These are phyloP conservation scores for Tetraneura akinire DNA, from an alignment of 1,140 invertebrate species.

Conservation along the genomic window DNA sequence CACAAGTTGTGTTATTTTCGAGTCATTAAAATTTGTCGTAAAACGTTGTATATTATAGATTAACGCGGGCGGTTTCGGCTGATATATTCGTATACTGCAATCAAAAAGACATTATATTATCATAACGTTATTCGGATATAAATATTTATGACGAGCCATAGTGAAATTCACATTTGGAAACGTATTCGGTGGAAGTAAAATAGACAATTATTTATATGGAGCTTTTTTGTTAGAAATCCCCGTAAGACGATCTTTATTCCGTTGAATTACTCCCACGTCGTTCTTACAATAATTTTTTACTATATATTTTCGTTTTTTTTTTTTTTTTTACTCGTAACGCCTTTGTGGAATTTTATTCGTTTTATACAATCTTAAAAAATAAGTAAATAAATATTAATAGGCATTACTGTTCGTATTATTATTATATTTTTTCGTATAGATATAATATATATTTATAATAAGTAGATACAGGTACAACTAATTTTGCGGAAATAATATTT, in stretches of 20 bases:
- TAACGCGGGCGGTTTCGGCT: not conserved
- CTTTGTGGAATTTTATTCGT: not conserved
- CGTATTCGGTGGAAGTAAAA: not conserved
- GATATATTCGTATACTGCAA: not conserved
- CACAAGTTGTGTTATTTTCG: not conserved
- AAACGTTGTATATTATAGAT: constrained; percentile 11
- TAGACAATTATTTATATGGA: not conserved
- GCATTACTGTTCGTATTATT: no score
- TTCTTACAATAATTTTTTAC: no score
- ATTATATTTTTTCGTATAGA: not conserved
- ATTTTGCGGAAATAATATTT: constrained; percentile 4
- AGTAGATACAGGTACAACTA: no score
- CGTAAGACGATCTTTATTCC: constrained; percentile 34
- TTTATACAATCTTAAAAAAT: not conserved
- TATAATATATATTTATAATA: not conserved
- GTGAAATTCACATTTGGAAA: no score
- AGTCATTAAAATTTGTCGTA: constrained; percentile 3
- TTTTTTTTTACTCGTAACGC: not conserved
- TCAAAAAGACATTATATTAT: constrained; percentile 26
- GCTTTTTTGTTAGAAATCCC: constrained; percentile 4
- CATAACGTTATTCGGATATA: constrained; percentile 2
- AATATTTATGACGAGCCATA: constrained; percentile 20
- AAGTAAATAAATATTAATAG: not conserved
- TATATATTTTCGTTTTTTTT: no score
- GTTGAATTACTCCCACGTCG: constrained; percentile 13